Evolutionary conservation across 2,797 vertebrate species (phyloP).

Genomic region (Petrocephalus schoutedeni): DNA sequence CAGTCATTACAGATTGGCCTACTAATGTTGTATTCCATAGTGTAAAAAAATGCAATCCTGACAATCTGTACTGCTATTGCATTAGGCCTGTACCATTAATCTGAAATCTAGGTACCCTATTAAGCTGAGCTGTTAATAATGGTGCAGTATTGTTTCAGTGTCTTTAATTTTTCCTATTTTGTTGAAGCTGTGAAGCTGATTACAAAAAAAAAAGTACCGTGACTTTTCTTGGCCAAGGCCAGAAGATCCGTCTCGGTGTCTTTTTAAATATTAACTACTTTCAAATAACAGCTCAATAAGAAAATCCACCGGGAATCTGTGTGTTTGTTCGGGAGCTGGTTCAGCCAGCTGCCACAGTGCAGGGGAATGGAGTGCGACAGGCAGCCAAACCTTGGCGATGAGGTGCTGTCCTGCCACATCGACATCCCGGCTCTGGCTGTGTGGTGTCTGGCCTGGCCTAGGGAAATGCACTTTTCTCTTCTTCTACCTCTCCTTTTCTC

Average conservation of each 20-base stretch:
- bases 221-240: constrained; percentile 42
- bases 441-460: constrained; percentile 36
- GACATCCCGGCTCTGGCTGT: constrained; percentile 51
- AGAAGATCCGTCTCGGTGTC: constrained; percentile 57
- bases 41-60: neutral
- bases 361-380: constrained; percentile 36
- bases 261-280: constrained; percentile 66
- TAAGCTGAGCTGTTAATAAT: constrained; percentile 36
- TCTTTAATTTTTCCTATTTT: constrained; percentile 39
- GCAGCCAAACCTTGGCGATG: constrained; percentile 64
- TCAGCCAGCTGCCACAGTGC: constrained; percentile 62
- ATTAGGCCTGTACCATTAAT: neutral
- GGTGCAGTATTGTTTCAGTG: constrained; percentile 19
- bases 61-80: neutral
- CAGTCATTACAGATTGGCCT: neutral
- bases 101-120: neutral
- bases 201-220: constrained; percentile 21
- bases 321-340: constrained; percentile 66
- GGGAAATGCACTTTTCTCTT: constrained; percentile 20
- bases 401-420: constrained; percentile 63
- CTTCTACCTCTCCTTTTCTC: constrained; percentile 32
- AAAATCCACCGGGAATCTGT: constrained; percentile 58
- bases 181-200: constrained; percentile 28
- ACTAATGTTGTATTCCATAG: neutral
- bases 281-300: constrained; percentile 66